phyloP scores from a whole-genome alignment of 2,888 invertebrate species.

The Hetaerina titia region DNA sequence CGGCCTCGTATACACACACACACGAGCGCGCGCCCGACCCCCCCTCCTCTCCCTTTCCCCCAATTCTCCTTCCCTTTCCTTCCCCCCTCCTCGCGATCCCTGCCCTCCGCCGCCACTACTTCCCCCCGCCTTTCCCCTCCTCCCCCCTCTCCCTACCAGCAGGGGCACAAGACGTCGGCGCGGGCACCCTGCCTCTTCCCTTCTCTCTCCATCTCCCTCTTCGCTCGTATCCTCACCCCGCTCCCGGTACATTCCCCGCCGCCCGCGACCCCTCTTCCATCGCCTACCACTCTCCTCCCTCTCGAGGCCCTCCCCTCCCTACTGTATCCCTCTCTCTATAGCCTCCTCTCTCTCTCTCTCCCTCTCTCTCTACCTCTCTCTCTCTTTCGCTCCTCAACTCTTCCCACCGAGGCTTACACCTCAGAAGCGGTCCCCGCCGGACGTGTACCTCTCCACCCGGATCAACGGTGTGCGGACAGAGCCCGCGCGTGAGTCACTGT shows the following conservation, averaged over 20 bases:
- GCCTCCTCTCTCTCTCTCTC: not conserved
- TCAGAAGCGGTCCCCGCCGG: not conserved
- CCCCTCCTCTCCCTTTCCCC: not conserved
- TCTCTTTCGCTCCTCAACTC: constrained; percentile 18
- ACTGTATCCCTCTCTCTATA: not conserved
- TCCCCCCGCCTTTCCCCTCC: not conserved
- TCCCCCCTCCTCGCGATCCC: not conserved
- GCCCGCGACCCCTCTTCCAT: not conserved
- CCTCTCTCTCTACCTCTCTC: not conserved
- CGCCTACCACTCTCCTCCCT: not conserved
- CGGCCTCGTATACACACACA: not conserved
- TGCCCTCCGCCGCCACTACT: not conserved
- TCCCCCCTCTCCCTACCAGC: not conserved
- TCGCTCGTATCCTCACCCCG: not conserved
- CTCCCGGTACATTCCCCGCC: no score
- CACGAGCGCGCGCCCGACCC: not conserved
- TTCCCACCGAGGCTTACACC: constrained; percentile 40
- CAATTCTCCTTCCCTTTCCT: not conserved
- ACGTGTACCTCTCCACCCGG: constrained; percentile 6
- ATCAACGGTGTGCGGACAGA: not conserved
- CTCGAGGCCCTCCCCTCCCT: not conserved
- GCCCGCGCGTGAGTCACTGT: not conserved
- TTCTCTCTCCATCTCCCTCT: not conserved
- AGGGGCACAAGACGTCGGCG: constrained; percentile 55
- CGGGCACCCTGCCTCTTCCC: constrained; percentile 42